Percentiles rank a stretch among this genome's conserved stretches.
Evolutionary conservation across 2,888 invertebrate species (phyloP).

Genomic region (Pollenia griseotomentosa): DNA sequence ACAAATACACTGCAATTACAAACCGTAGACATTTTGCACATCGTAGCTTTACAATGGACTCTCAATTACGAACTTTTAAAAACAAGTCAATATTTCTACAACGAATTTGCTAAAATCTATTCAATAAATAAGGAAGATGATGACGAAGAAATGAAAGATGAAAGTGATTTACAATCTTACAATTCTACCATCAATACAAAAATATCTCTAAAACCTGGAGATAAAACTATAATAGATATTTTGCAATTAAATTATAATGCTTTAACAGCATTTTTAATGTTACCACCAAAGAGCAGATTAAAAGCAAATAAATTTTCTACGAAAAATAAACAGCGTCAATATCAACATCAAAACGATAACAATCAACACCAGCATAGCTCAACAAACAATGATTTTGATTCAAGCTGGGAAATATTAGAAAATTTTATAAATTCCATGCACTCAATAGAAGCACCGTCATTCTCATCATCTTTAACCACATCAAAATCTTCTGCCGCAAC

Average conservation of each 20-base stretch:
- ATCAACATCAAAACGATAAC: constrained; percentile 37
- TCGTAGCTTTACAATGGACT: constrained; percentile 82
- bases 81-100: constrained; percentile 81
- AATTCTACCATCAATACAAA: constrained; percentile 59
- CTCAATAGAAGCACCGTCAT: constrained; percentile 56
- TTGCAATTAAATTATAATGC: constrained; percentile 81
- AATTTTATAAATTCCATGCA: constrained; percentile 77
- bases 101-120: constrained; percentile 80
- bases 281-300: constrained; percentile 65
- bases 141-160: constrained; percentile 41
- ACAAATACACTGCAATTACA: constrained; percentile 70
- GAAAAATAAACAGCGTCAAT: constrained; percentile 39
- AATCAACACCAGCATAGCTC: constrained; percentile 29
- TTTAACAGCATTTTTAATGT: constrained; percentile 81
- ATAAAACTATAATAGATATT: constrained; percentile 81
- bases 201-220: constrained; percentile 76
- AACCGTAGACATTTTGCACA: constrained; percentile 80
- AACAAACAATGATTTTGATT: constrained; percentile 73
- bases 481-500: constrained; percentile 12
- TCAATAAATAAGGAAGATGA: constrained; percentile 78
- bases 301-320: constrained; percentile 45
- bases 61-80: constrained; percentile 82
- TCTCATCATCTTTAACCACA: constrained; percentile 73
- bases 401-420: constrained; percentile 79
- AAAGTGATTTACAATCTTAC: constrained; percentile 41